These are phyloP conservation scores for Lacerta agilis DNA, from an alignment of 2,797 vertebrate genomes.

Conservation along the genomic window DNA sequence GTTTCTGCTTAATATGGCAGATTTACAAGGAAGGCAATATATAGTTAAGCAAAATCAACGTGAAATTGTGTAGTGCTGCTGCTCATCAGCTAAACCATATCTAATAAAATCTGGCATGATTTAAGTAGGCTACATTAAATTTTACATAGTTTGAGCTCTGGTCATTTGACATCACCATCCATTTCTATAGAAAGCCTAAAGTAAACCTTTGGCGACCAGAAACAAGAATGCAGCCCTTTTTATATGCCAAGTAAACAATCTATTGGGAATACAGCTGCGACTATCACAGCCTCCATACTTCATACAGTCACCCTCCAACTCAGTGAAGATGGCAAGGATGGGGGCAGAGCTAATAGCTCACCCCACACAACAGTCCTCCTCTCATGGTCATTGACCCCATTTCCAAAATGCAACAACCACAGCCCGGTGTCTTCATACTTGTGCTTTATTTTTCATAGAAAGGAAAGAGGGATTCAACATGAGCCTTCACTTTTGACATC, in stretches of 20 bases:
- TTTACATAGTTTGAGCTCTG: neutral
- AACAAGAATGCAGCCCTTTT: constrained; percentile 20
- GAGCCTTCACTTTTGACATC: no score
- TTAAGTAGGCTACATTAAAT: constrained; percentile 30
- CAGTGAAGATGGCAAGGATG: no score
- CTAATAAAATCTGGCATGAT: constrained; percentile 44
- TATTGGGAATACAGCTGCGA: neutral
- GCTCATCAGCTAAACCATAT: constrained; percentile 47
- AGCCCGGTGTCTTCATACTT: neutral
- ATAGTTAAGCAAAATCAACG: constrained; percentile 25
- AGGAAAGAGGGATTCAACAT: no score
- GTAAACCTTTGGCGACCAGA: neutral
- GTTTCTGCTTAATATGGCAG: constrained; percentile 38
- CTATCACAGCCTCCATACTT: neutral
- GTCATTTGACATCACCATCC: constrained; percentile 18
- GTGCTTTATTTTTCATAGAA: no score
- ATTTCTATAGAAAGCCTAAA: constrained; percentile 47
- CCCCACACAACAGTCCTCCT: no score
- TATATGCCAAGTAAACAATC: neutral
- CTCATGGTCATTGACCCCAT: no score
- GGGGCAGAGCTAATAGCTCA: no score
- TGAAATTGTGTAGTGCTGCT: constrained; percentile 13
- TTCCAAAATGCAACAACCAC: no score
- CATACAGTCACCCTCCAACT: no score
- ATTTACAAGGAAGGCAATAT: constrained; percentile 46